A percentile compares a stretch with the other conserved stretches of the same genome.
Conservation (phyloP, 2,797 vertebrate species). For the Tauraco hartlaubi region DNA sequence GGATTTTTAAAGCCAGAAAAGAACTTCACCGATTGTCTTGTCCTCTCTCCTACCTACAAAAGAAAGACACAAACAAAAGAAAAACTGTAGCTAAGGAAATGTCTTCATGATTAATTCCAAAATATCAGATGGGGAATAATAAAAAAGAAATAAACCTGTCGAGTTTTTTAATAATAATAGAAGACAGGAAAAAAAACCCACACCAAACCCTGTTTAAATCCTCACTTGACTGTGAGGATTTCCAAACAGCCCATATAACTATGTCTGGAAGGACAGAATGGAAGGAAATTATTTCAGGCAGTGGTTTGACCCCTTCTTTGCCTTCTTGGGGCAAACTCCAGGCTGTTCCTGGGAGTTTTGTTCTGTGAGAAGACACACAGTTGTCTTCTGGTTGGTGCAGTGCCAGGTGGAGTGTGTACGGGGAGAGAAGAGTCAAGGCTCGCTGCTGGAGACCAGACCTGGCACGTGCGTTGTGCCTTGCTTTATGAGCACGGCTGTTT, state of each 20-base stretch:
- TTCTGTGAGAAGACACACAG: background rate
- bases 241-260: background rate
- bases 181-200: background rate
- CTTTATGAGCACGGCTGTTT: accelerated
- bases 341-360: background rate
- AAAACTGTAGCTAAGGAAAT: background rate
- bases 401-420: background rate
- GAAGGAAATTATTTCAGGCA: background rate
- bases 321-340: background rate
- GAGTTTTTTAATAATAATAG: background rate
- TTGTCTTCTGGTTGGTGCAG: background rate
- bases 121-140: background rate
- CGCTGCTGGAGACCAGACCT: background rate
- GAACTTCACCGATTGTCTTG: background rate
- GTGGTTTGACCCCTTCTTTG: background rate
- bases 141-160: background rate
- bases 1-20: background rate
- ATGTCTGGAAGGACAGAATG: background rate
- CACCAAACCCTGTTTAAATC: background rate
- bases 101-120: background rate
- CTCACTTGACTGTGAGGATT: background rate
- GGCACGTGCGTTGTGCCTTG: background rate
- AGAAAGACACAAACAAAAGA: background rate
- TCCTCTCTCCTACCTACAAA: background rate
- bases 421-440: background rate